These are phyloP conservation scores for Microtus pennsylvanicus DNA, from an alignment of 2,113 vertebrate genomes.

Conservation along the genomic window DNA sequence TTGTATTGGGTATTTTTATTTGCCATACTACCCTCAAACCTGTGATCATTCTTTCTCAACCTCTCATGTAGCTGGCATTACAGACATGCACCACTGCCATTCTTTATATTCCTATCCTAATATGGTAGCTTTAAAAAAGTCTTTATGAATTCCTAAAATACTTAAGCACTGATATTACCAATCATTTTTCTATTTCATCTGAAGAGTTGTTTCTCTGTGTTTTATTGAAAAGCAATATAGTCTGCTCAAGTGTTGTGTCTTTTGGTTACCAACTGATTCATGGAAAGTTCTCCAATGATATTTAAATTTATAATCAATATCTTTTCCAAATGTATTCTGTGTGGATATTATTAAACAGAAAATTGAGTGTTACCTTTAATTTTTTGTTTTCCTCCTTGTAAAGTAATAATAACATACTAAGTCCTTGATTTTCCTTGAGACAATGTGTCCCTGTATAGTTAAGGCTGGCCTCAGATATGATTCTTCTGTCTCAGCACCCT, in stretches of 20 bases:
- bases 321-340: constrained; percentile 19
- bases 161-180: background rate
- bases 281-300: background rate
- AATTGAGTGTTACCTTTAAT: background rate
- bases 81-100: background rate
- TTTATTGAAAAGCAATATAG: constrained; percentile 13
- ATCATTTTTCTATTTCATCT: constrained; percentile 8
- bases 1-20: background rate
- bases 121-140: background rate
- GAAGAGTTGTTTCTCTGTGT: background rate
- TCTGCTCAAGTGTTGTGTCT: background rate
- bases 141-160: background rate
- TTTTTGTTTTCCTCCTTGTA: background rate
- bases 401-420: background rate
- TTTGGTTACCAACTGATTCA: background rate
- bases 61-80: background rate
- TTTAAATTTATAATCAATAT: background rate
- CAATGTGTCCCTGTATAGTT: background rate
- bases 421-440: background rate
- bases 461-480: background rate
- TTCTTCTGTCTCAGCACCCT: background rate
- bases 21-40: background rate
- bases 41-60: background rate
- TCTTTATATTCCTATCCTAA: background rate
- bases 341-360: background rate